These are phyloP conservation scores for Sebastes hopkinsi DNA, from an alignment of 2,797 vertebrate species.

Conservation along the genomic window DNA sequence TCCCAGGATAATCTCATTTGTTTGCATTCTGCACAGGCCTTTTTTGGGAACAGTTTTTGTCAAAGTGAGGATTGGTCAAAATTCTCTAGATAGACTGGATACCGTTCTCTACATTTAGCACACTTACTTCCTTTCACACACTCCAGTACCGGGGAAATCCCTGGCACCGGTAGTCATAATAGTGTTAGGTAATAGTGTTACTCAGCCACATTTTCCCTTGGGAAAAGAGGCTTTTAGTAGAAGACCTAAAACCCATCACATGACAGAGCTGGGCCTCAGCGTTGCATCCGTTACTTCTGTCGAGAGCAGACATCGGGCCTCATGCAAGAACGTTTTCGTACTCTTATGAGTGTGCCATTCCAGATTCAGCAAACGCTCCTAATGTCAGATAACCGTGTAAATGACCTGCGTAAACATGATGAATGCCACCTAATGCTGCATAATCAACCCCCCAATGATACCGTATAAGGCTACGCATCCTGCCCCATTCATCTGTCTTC, in stretches of 20 bases:
- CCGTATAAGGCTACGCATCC: no score
- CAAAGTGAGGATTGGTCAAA: background rate
- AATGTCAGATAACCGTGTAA: no score
- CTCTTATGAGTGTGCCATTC: no score
- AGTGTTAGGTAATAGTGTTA: conserved; percentile 5
- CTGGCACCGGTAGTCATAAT: background rate
- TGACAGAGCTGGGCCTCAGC: conserved; percentile 7
- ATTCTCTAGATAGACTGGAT: background rate
- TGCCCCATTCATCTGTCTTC: no score
- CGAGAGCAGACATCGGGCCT: background rate
- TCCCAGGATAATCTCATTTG: background rate
- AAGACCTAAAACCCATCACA: conserved; percentile 31
- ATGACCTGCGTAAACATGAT: no score
- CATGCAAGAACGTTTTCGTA: no score
- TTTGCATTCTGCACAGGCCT: background rate
- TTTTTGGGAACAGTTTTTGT: background rate
- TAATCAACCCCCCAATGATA: no score
- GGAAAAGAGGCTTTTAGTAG: conserved; percentile 25
- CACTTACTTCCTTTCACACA: background rate
- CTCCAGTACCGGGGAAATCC: background rate
- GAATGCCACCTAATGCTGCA: no score
- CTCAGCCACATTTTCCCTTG: conserved; percentile 15
- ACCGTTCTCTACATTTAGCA: background rate
- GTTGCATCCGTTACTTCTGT: background rate
- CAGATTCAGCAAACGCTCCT: no score